Evolutionary conservation across 2,888 invertebrate species (phyloP), one percentile per base, ranked within the genome.

Genomic region (Calameuta idolon): DNA sequence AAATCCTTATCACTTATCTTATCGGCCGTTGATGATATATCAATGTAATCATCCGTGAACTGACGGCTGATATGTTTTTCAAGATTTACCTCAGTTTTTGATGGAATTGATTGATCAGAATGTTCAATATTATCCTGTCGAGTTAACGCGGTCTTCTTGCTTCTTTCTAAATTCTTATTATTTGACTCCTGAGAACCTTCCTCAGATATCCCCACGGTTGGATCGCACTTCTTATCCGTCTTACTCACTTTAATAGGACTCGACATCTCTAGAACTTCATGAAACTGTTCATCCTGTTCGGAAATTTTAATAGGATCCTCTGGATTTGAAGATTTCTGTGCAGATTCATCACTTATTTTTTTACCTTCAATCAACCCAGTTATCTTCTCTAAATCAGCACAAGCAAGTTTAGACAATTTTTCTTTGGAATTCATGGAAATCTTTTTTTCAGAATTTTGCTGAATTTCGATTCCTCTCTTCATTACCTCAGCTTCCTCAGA

Each of bases 251-350:
- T 55, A 55, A 55, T 55, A 55, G 55, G 55, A 55, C 23, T 23
- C 9, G 55, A 55, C 9, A 55, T 23, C 23, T 55, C 9, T 55
- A 23, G 55, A 55, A 23, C 55, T 55, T 71, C 23, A 15, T 30
- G 31, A 9, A 71, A 71, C 31, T 71, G 30, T 71, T 71, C 71
- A 71, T 71, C 71, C 30, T 33, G 71, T 15, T 71, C 71, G 71
- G 31, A 23, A 71, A 30, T 71, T 31, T 71, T 33, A 55, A 55
- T 55, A 55, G 23, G 9, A 55, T 55, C 55, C 55, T 55, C 55
- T 55, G 23, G 55, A 55, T 55, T 23, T 23, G 55, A 55, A 23
- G 55, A 55, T 55, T 55, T 23, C 9, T 55, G 2, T 55, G 55
- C 55, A 23, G 55, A 23, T 5, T 55, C 55, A 55, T 23, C 55